Evolutionary conservation across 2,888 invertebrate species (phyloP), one percentile per base, ranked within the genome.

Genomic region (Anaspis maculata): DNA sequence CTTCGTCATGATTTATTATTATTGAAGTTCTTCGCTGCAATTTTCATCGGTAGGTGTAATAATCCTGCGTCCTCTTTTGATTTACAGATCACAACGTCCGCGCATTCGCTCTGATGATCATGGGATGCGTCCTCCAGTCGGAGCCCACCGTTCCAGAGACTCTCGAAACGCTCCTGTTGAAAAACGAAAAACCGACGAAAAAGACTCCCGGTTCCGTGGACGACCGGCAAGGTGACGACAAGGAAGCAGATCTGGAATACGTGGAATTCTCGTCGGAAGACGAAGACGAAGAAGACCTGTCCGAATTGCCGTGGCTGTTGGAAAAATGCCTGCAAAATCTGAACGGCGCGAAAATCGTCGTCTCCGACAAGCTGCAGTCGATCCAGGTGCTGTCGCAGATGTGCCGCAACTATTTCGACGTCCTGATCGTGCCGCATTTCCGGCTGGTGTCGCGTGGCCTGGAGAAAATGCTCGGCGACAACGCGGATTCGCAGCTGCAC

Each of bases 311-410:
- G 10, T 82, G 82, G 78, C 65, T 83, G 32, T 56, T 83, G 30
- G 71, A 74, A 50, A 71, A 72, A 34, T 80, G 83, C 49, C 69
- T 85, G 7, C 68, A 67, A 45, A 69, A 70, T 52, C 57, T 73
- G 42, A 30, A 31, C 21, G 12, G 13, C 32, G 13, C 31, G 10
- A n/a, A n/a, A n/a, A n/a, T n/a, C n/a, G 64, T 71, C n/a, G 65
- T 70, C 0, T 73, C 87, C 11, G 74, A 89, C 27, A 74, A 84
- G 38, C 64, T 87, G 12, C 87, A 88, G 62, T 83, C 86, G 9
- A 68, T 89, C 0, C 85, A 86, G 68, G 75, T 86, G 1, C 49
- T 83, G 1, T 73, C 76, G 1, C 74, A 75, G 0, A 70, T 80
- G 53, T 70, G 72, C 2, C 69, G 75, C 36, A 72, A 75, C 37